phyloP scores from a whole-genome alignment of 2,797 vertebrate genomes.

The Chaunax sp. region DNA sequence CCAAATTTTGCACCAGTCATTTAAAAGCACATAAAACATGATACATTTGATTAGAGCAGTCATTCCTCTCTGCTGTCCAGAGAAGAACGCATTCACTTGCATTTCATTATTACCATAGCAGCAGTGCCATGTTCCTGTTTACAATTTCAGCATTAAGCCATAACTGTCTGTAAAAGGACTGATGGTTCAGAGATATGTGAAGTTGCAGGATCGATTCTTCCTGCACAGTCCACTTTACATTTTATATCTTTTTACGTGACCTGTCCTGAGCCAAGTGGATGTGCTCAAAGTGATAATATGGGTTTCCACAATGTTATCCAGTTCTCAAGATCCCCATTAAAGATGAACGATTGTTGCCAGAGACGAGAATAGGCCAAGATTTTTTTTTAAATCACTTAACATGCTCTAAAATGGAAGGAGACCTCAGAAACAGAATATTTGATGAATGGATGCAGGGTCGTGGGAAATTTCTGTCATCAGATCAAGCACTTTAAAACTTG shows the following conservation, averaged over 20 bases:
- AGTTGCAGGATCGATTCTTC: slow-evolving; percentile 15
- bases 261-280: slow-evolving; percentile 49
- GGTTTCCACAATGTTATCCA: slow-evolving; percentile 54
- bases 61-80: no score
- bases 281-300: slow-evolving; percentile 52
- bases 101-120: no score
- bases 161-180: neutral
- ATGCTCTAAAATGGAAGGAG: slow-evolving; percentile 36
- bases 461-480: slow-evolving; percentile 72
- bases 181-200: slow-evolving; percentile 9
- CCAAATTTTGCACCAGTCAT: no score
- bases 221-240: slow-evolving; percentile 22
- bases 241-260: slow-evolving; percentile 35
- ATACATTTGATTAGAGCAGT: neutral
- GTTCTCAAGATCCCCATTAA: slow-evolving; percentile 58
- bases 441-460: slow-evolving; percentile 64
- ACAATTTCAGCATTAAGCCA: neutral
- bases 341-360: slow-evolving; percentile 50
- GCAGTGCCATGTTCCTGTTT: neutral
- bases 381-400: slow-evolving; percentile 1
- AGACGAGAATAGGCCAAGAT: slow-evolving; percentile 40
- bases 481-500: slow-evolving; percentile 49
- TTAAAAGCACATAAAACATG: neutral
- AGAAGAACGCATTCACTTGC: no score
- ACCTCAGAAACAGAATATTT: slow-evolving; percentile 49